Evolutionary conservation across 2,888 invertebrate species (phyloP), one percentile per base, ranked within the genome.

Genomic region (Drosophila quinaria): DNA sequence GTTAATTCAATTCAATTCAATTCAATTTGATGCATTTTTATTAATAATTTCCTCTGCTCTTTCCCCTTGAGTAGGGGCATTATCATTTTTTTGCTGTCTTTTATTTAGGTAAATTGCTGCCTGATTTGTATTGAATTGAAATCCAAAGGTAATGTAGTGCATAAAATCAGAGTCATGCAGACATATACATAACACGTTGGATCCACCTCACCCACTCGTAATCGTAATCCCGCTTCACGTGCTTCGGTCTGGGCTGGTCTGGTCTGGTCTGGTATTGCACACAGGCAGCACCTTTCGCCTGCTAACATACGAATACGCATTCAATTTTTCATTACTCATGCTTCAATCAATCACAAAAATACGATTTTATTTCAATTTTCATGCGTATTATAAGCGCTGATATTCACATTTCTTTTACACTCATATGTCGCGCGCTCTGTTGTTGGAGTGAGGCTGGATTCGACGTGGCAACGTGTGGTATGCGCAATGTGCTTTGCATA

Each of bases 341-440:
- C 90, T 90, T 90, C 89, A 90, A 90, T 89, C 89, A 90, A 89
- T 89, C 89, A 90, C 81, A 85, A 83, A 90, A 87, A 86, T 87
- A 78, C 86, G 85, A 88, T 89, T 89, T 87, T 85, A 89, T 86
- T 89, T 87, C 86, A 87, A 87, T 87, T 89, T 89, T 87, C 80
- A 87, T 85, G 89, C 88, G 89, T 89, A 81, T 86, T 87, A 85
- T 82, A 78, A 87, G 80, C 88, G 82, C 74, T 75, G 88, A 89
- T 87, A 86, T 75, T 68, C 72, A 70, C 78, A 73, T 84, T 89
- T 87, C 87, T 87, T 79, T 84, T 74, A 84, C 85, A 47, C 70
- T 76, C 67, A 73, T 76, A 74, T 74, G 74, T 76, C 76, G 79
- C 79, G 68, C 69, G 29, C 37, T 50, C 49, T 54, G 17, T 31